Base-by-base conservation (phyloP, 2,888 invertebrate species). In the Cosmia trapezina region DNA sequence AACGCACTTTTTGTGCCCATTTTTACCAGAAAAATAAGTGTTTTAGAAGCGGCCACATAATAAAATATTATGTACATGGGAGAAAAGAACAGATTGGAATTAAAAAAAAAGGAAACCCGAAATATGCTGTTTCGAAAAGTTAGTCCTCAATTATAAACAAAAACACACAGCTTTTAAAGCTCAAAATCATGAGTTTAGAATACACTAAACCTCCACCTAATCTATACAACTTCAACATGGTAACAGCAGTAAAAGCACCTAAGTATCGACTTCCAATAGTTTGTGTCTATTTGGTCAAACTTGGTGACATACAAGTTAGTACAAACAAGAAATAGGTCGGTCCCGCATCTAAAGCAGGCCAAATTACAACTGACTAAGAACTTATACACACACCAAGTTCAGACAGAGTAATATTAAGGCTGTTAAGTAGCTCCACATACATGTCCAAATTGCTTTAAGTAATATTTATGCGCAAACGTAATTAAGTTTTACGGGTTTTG, bases 341-440 rank as follows among this genome's bases (percentile, higher is more conserved):
- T 81, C 93, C 93, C 93, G 92, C 93, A 93, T 93, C 89, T 85
- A 87, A 88, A 91, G 84, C 88, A 86, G 89, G 83, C 86, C 89
- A 90, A 93, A 92, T 91, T 91, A 91, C 90, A 88, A 89, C 87
- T 86, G 86, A 88, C 89, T 90, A 89, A 90, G 89, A 89, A 87
- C 87, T 87, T 88, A 89, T 84, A 89, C 84, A 90, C 85, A 90
- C 83, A 89, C 83, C 78, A 80, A 76, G 73, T 82, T 84, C 22
- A 72, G 61, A 68, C 64, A 72, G 54, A 73, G 76, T 71, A 70
- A 81, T 80, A 85, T 83, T 77, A 81, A 70, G 75, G 73, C 54
- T 64, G 72, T 70, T 86, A 83, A 86, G 81, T 74, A 81, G 78
- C 80, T 79, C 61, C 22, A 64, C 81, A 87, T 78, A 87, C 83